Conservation (phyloP, 1,140 invertebrate genomes). For the Chelonus insularis region DNA sequence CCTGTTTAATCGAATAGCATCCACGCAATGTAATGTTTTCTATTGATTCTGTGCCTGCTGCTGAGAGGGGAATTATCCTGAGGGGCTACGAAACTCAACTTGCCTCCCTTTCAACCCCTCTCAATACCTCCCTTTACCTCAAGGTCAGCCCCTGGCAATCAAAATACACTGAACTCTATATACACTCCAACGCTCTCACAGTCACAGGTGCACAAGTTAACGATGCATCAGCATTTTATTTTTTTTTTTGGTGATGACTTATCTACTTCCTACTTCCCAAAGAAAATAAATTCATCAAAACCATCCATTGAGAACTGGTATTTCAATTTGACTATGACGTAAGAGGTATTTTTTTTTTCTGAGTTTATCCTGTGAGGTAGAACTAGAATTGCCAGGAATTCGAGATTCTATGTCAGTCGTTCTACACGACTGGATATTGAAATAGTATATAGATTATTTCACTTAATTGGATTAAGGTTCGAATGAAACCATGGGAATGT, state of each 20-base stretch:
- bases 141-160: constrained; percentile 27
- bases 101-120: background rate
- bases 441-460: background rate
- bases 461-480: constrained; percentile 2
- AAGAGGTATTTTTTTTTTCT: background rate
- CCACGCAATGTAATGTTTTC: background rate
- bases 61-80: constrained; percentile 9
- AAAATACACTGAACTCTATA: constrained; percentile 1
- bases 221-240: background rate
- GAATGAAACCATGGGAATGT: constrained; percentile 1
- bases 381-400: constrained; percentile 9
- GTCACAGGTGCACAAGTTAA: background rate
- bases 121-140: background rate
- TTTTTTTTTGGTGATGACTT: background rate
- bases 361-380: background rate
- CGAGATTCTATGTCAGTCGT: constrained; percentile 10
- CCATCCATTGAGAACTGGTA: no score
- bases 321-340: no score
- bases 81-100: background rate
- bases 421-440: background rate
- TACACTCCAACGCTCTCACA: background rate
- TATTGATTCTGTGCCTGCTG: constrained; percentile 9
- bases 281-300: background rate
- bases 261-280: background rate
- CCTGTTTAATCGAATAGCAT: constrained; percentile 6